Base-by-base conservation (phyloP, 2,113 vertebrate species). In the Otocyon megalotis region DNA sequence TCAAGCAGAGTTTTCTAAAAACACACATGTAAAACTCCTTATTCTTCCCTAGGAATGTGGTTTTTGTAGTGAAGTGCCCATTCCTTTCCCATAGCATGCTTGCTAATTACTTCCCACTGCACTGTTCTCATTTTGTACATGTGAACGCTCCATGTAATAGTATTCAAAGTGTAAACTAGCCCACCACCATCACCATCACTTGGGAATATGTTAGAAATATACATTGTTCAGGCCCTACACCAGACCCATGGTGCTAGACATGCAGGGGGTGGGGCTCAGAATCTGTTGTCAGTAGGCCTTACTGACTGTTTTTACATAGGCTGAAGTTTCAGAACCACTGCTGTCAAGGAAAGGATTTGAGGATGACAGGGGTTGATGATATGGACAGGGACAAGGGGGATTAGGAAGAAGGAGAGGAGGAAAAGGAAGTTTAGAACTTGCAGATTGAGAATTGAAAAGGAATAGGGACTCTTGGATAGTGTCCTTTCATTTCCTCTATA, bases 1-100 rank as follows among this genome's bases (percentile, higher is more conserved):
- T 85, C 28, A 71, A 67, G 81, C 28, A 69, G 56, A 88, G 8
- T 87, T 97, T 95, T 90, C 63, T 72, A 84, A 90, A 97, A 82
- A 35, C 1, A 28, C 22, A 17, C 3, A 1, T 50, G 5, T 63
- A 26, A 85, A 86, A 32, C 9, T 54, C 50, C 65, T 76, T 83
- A 50, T 63, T 56, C 71, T 84, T 8, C 65, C 24, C 30, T 48
- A 58, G 62, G 30, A 67, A n/a, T 43, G 16, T 35, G 1, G 81
- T 93, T 50, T 56, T 48, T 87, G 65, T 30, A 71, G 3, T 48
- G 79, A 74, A 74, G 50, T 74, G 32, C 28, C 28, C 11, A 17
- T 80, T 94, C 88, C 14, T 74, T 88, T 32, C 15, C 1, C 37
- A 32, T 6, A 50, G 35, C 5, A n/a, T 50, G 19, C 35, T 69